Conservation (phyloP, 2,888 invertebrate species). For the Polydrusus tereticollis region DNA sequence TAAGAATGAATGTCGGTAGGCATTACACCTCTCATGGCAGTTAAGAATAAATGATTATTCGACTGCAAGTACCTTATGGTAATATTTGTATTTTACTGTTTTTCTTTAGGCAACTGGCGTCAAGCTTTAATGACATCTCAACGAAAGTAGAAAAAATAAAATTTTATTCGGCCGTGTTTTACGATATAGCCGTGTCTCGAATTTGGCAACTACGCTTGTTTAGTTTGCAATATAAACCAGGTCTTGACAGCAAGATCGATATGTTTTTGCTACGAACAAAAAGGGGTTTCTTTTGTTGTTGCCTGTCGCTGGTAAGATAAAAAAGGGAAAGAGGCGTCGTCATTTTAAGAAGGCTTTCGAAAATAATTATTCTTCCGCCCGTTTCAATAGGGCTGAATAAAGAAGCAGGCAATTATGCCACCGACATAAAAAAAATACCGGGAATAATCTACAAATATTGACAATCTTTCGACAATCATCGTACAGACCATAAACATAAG, state of each 20-base stretch:
- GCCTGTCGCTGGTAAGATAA: neutral
- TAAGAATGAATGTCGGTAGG: too few species aligned
- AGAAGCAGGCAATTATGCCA: neutral
- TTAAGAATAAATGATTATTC: too few species aligned
- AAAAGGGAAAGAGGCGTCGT: neutral
- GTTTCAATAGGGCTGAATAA: neutral
- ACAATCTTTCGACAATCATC: too few species aligned
- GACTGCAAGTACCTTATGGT: too few species aligned
- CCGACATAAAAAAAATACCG: neutral
- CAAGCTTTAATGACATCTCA: too few species aligned
- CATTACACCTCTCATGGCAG: too few species aligned
- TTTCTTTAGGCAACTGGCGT: too few species aligned
- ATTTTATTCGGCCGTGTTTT: neutral
- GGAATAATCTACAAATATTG: too few species aligned
- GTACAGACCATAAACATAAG: too few species aligned
- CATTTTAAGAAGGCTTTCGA: conserved; percentile 21
- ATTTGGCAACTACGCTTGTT: conserved; percentile 21
- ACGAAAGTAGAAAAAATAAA: too few species aligned
- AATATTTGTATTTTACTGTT: too few species aligned
- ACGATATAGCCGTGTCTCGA: neutral
- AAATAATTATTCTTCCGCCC: conserved; percentile 2
- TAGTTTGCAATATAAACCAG: conserved; percentile 28
- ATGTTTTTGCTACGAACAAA: conserved; percentile 23
- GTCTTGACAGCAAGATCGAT: conserved; percentile 29
- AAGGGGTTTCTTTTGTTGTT: conserved; percentile 20